phyloP scores from a whole-genome alignment of 2,113 vertebrate species.

The Salvelinus sp. region DNA sequence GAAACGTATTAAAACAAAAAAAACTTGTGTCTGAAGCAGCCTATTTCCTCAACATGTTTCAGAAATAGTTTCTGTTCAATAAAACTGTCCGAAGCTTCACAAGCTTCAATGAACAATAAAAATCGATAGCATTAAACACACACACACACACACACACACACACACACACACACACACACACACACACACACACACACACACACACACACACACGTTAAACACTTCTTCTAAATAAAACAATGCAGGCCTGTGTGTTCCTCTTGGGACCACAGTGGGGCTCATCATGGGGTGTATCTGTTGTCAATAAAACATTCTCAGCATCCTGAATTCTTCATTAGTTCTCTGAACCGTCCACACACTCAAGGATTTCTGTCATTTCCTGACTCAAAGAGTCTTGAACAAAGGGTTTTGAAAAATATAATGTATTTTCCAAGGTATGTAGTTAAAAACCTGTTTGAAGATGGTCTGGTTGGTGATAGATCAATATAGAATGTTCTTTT shows the following conservation, averaged over 20 bases:
- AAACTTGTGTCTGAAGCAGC: constrained; percentile 55
- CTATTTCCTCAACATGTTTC: constrained; percentile 31
- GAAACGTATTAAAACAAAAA: constrained; percentile 60
- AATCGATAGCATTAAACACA: constrained; percentile 76
- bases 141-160: no score
- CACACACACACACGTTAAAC: no score
- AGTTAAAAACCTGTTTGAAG: constrained; percentile 48
- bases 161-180: no score
- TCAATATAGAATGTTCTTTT: constrained; percentile 55
- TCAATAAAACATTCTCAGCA: constrained; percentile 76
- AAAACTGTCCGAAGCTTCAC: constrained; percentile 76
- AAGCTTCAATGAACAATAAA: constrained; percentile 72
- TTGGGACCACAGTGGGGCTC: constrained; percentile 63
- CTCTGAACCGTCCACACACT: constrained; percentile 56
- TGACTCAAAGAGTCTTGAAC: background rate
- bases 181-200: no score
- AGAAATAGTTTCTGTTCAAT: constrained; percentile 62
- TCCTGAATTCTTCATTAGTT: constrained; percentile 68
- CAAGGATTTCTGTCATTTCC: constrained; percentile 27
- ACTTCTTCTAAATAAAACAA: constrained; percentile 63
- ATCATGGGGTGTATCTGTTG: constrained; percentile 63
- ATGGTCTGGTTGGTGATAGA: constrained; percentile 52
- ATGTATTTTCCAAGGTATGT: no score
- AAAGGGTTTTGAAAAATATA: no score
- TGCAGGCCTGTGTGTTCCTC: constrained; percentile 68